Base-by-base conservation (phyloP, 1,140 invertebrate genomes). In the Drosophila lacteicornis region DNA sequence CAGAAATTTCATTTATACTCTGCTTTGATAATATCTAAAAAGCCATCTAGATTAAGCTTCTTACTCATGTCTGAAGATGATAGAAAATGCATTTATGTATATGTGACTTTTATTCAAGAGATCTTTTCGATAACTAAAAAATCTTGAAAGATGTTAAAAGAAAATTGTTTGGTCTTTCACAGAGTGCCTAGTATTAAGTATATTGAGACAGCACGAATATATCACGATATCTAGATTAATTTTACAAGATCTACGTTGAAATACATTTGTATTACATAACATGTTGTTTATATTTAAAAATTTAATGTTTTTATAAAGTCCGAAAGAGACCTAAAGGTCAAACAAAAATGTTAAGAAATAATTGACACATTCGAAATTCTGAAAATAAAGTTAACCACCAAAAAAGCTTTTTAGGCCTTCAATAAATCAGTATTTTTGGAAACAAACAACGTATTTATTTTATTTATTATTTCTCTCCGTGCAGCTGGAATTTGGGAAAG, bases 401-500 rank as follows among this genome's bases (percentile, higher is more conserved):
- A 27, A 27, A 27, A 27, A 27, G 27, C 22, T 5, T 27, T 27
- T 27, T 6, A 27, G 5, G 27, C 4, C 27, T 6, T 27, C 27
- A 27, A 7, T 6, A 6, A 27, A 6, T 27, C 27, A 7, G 27
- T 27, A 27, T 27, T 27, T 27, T 27, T 6, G 27, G 27, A 27
- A 27, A 25, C 22, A 25, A 4, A 25, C 3, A 25, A 25, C 22
- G 22, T 25, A 4, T 4, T 25, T 25, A 3, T 25, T 25, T 25
- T 3, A 25, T 4, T 4, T 25, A 25, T 25, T 25, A 46, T 75
- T 38, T 49, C n/a, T 40, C 12, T 3, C 19, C 45, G 40, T 59
- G 38, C 47, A 13, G 22, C 38, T 65, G 56, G 49, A 56, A 75
- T 75, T 66, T 45, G 46, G 73, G 30, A 33, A 58, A 76, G 61